Evolutionary conservation across 2,113 vertebrate species (phyloP).

Genomic region (Trinectes maculatus): DNA sequence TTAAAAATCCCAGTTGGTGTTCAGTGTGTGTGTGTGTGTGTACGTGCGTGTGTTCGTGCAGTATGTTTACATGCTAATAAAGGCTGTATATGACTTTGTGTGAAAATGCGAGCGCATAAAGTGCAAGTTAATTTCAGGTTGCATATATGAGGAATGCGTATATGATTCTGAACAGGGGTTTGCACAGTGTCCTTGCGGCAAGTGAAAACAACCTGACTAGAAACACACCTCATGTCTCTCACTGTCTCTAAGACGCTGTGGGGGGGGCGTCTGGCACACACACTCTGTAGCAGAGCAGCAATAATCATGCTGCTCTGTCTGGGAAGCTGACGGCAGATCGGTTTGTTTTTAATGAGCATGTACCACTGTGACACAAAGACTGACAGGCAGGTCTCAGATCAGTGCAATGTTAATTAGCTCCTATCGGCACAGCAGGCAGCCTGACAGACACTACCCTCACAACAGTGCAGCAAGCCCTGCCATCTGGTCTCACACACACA

Average conservation of each 20-base stretch:
- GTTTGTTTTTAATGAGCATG: slow-evolving; percentile 61
- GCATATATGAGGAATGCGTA: slow-evolving; percentile 20
- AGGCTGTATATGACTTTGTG: slow-evolving; percentile 29
- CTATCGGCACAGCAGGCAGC: slow-evolving; percentile 40
- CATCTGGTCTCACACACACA: slow-evolving; percentile 49
- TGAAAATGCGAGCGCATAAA: slow-evolving; percentile 12
- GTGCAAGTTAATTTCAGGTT: slow-evolving; percentile 27
- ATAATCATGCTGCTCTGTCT: slow-evolving; percentile 10
- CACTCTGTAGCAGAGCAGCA: not conserved
- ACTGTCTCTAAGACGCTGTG: not conserved
- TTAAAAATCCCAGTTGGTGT: slow-evolving; percentile 69
- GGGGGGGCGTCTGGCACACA: slow-evolving; percentile 25
- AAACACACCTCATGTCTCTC: not conserved
- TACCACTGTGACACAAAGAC: slow-evolving; percentile 13
- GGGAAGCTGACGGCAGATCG: slow-evolving; percentile 46
- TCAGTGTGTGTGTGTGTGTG: slow-evolving; percentile 31
- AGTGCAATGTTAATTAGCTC: slow-evolving; percentile 61
- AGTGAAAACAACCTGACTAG: not conserved
- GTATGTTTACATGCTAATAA: not conserved
- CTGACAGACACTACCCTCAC: slow-evolving; percentile 37
- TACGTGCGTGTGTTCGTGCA: not conserved
- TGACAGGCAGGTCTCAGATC: slow-evolving; percentile 64
- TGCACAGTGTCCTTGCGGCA: slow-evolving; percentile 6
- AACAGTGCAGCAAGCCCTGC: slow-evolving; percentile 40
- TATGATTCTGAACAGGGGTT: slow-evolving; percentile 61